phyloP scores from a whole-genome alignment of 2,113 vertebrate genomes.

The Pygoscelis adeliae region DNA sequence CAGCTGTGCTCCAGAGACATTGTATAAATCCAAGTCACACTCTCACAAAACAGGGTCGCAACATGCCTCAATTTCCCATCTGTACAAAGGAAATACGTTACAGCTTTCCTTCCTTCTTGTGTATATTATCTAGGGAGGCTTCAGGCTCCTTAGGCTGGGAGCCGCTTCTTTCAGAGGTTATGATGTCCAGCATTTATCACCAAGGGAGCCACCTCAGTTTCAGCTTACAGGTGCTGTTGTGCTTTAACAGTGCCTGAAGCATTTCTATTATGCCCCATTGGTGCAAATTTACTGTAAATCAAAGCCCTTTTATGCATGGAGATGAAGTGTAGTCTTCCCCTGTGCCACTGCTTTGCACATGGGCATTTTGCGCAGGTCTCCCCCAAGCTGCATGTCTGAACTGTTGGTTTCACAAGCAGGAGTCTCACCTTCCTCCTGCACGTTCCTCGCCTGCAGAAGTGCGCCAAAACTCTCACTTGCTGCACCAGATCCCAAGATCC shows the following conservation, averaged over 20 bases:
- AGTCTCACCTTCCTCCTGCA: not conserved
- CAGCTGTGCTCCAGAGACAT: conserved; percentile 42
- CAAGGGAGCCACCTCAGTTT: not conserved
- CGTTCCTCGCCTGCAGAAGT: not conserved
- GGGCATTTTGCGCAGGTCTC: not conserved
- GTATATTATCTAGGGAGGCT: not conserved
- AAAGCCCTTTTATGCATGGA: not conserved
- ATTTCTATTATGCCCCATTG: not conserved
- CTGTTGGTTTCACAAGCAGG: not conserved
- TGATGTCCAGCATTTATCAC: not conserved
- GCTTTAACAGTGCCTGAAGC: not conserved
- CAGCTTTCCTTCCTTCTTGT: not conserved
- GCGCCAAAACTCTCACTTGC: not conserved
- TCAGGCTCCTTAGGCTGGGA: not conserved
- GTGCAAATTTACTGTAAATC: not conserved
- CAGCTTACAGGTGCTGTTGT: not conserved
- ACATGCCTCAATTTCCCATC: not conserved
- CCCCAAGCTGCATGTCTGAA: not conserved
- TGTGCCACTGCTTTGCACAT: not conserved
- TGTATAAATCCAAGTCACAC: not conserved
- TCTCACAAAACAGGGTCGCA: not conserved
- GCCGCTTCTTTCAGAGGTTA: not conserved
- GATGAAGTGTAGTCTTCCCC: not conserved
- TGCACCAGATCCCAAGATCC: not conserved
- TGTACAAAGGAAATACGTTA: rapidly evolving